These are phyloP conservation scores for Zygogramma bicolorata DNA, from an alignment of 2,888 invertebrate species.

Conservation along the genomic window DNA sequence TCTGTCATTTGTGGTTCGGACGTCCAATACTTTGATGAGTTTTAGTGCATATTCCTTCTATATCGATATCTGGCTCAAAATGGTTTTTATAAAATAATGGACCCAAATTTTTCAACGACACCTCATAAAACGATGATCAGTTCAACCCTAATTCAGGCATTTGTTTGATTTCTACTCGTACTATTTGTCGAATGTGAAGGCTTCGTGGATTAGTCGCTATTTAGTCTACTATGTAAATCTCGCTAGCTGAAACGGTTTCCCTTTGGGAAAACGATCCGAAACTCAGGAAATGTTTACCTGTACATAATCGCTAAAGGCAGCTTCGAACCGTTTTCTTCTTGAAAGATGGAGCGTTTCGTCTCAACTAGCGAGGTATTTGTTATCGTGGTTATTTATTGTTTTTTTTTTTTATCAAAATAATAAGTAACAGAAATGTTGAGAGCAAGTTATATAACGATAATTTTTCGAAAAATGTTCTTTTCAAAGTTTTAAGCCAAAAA, in stretches of 20 bases:
- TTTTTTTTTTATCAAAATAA: slow-evolving; percentile 27
- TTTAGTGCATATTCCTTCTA: too few species aligned
- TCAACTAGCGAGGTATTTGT: slow-evolving; percentile 9
- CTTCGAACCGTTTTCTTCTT: slow-evolving; percentile 27
- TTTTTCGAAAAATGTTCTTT: not conserved
- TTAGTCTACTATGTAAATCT: not conserved
- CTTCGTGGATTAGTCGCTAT: slow-evolving; percentile 3
- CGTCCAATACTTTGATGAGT: not conserved
- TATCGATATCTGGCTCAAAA: too few species aligned
- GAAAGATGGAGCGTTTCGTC: slow-evolving; percentile 20
- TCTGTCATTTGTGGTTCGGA: not conserved
- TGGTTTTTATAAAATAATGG: too few species aligned
- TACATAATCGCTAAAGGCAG: slow-evolving; percentile 30
- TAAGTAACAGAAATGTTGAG: slow-evolving; percentile 11
- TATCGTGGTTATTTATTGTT: slow-evolving; percentile 30
- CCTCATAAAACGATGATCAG: not conserved
- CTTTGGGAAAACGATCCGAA: not conserved
- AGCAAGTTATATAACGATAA: not conserved
- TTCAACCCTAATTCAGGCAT: not conserved
- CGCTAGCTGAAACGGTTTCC: not conserved
- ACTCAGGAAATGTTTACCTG: slow-evolving; percentile 33
- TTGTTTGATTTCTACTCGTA: not conserved
- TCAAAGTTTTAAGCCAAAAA: too few species aligned
- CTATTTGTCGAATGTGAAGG: not conserved
- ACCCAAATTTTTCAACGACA: not conserved